Conservation (phyloP, 1,140 invertebrate species). For the Pogonognathellus flavescens region DNA sequence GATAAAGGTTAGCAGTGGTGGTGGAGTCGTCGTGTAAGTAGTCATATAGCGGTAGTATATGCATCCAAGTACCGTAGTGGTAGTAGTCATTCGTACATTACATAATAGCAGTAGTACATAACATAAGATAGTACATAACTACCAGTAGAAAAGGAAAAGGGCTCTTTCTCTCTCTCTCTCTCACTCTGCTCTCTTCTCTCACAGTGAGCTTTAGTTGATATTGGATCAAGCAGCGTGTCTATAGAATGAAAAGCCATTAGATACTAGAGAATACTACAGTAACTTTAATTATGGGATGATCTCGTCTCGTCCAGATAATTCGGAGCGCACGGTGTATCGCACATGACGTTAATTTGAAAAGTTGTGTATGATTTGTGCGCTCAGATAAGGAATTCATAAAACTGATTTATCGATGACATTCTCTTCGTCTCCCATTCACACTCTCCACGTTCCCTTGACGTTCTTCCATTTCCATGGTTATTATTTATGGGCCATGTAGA, state of each 20-base stretch:
- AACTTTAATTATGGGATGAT: slow-evolving; percentile 66
- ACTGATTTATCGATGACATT: slow-evolving; percentile 67
- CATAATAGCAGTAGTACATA: background rate
- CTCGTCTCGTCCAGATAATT: slow-evolving; percentile 66
- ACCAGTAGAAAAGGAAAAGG: slow-evolving; percentile 27
- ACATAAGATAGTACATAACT: slow-evolving; percentile 30
- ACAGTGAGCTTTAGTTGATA: slow-evolving; percentile 15
- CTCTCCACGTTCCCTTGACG: slow-evolving; percentile 64
- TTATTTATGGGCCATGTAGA: slow-evolving; percentile 66
- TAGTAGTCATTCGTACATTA: slow-evolving; percentile 19
- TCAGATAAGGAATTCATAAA: slow-evolving; percentile 67
- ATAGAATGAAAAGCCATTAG: slow-evolving; percentile 50
- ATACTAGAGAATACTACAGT: slow-evolving; percentile 48
- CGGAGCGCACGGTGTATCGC: slow-evolving; percentile 60
- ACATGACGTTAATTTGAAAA: slow-evolving; percentile 67
- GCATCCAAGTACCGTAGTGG: background rate
- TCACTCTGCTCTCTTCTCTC: slow-evolving; percentile 12
- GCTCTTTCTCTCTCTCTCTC: slow-evolving; percentile 49
- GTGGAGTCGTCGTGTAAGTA: background rate
- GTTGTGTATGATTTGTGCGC: slow-evolving; percentile 67
- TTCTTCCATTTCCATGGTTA: slow-evolving; percentile 66
- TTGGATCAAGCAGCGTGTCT: slow-evolving; percentile 37
- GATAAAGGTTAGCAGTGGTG: background rate
- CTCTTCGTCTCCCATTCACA: slow-evolving; percentile 62
- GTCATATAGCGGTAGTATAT: background rate